These are phyloP conservation scores for Ophioninae sp. DNA, from an alignment of 2,888 invertebrate species.

Conservation along the genomic window DNA sequence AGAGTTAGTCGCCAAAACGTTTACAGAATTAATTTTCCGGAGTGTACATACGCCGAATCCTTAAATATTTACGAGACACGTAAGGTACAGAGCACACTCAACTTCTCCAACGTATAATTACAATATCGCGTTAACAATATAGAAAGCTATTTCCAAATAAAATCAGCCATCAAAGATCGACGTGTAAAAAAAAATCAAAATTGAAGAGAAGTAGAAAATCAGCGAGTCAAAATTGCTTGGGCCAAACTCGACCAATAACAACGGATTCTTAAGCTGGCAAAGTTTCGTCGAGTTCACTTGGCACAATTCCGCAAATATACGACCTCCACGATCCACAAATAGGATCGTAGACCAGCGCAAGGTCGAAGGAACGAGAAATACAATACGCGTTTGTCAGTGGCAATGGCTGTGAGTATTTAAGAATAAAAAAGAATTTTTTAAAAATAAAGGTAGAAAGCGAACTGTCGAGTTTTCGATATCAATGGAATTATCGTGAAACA, in stretches of 20 bases:
- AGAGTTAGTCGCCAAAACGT: slow-evolving; percentile 4
- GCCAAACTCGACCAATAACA: slow-evolving; percentile 37
- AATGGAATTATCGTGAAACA: background rate
- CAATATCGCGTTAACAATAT: slow-evolving; percentile 24
- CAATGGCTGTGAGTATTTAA: background rate
- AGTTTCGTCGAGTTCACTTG: slow-evolving; percentile 43
- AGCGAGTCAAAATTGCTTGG: slow-evolving; percentile 17
- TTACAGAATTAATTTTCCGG: slow-evolving; percentile 17
- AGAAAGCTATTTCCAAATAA: slow-evolving; percentile 34
- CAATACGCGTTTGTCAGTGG: background rate
- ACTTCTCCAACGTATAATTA: slow-evolving; percentile 44
- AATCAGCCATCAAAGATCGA: slow-evolving; percentile 19
- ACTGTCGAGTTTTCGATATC: background rate
- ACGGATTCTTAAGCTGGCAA: slow-evolving; percentile 25
- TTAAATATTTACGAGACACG: slow-evolving; percentile 53
- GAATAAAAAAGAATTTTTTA: background rate
- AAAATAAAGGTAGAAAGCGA: no score
- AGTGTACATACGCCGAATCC: slow-evolving; percentile 48
- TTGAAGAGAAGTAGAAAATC: slow-evolving; percentile 18
- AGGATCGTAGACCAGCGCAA: slow-evolving; percentile 1
- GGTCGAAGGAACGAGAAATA: background rate
- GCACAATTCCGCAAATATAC: slow-evolving; percentile 48
- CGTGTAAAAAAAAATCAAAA: slow-evolving; percentile 1
- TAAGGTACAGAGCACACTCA: slow-evolving; percentile 58
- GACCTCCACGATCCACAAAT: slow-evolving; percentile 27